Conservation (phyloP, 2,797 vertebrate genomes). For the Microtus californicus region DNA sequence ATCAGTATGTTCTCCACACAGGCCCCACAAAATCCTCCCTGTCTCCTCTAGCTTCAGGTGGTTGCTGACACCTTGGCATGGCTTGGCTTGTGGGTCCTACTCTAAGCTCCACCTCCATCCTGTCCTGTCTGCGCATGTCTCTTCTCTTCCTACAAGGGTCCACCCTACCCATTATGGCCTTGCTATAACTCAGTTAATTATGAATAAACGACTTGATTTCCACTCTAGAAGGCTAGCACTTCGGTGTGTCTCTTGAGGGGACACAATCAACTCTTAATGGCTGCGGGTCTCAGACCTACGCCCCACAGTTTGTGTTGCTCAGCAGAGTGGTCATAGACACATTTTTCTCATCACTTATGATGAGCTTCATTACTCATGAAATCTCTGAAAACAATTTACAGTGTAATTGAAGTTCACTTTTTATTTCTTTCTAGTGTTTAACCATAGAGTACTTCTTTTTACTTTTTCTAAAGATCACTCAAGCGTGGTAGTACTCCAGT, state of each 20-base stretch:
- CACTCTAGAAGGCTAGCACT: background rate
- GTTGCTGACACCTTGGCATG: background rate
- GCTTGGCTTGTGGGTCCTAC: background rate
- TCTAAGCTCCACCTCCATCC: background rate
- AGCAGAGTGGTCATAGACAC: background rate
- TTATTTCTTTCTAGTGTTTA: conserved; percentile 24
- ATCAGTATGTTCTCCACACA: background rate
- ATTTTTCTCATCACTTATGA: background rate
- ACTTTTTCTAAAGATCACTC: background rate
- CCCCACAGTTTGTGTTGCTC: background rate
- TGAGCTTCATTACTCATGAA: background rate
- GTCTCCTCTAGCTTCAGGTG: background rate
- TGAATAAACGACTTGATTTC: background rate
- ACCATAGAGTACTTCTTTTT: background rate
- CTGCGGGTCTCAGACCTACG: background rate
- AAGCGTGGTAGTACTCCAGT: background rate
- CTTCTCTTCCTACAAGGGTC: background rate
- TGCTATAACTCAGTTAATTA: background rate
- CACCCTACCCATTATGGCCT: background rate
- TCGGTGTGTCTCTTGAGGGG: background rate
- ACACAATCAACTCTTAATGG: background rate
- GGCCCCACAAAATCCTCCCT: background rate
- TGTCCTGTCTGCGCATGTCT: background rate
- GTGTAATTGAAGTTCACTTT: background rate
- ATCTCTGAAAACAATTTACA: background rate